A percentile compares a stretch with the other conserved stretches of the same genome.
These are phyloP conservation scores for Drosophila vallismaia DNA, from an alignment of 2,888 invertebrate genomes.

Conservation along the genomic window DNA sequence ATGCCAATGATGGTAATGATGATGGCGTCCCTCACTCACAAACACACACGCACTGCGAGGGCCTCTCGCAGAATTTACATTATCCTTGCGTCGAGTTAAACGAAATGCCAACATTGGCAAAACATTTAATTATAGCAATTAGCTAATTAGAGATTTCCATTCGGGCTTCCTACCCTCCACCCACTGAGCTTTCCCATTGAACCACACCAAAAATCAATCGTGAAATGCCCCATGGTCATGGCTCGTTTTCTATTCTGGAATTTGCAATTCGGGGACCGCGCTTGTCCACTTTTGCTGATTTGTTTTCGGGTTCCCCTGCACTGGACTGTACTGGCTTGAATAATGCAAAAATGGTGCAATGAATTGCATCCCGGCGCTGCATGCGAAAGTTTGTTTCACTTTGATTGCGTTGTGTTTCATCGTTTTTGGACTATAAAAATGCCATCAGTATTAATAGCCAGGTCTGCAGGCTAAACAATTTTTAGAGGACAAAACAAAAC, in stretches of 20 bases:
- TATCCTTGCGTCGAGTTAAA: conserved; percentile 69
- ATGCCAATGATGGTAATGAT: conserved; percentile 59
- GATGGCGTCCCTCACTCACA: conserved; percentile 21
- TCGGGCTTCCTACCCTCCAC: conserved; percentile 10
- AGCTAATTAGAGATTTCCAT: conserved; percentile 78
- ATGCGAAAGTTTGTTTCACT: conserved; percentile 2
- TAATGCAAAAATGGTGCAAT: conserved; percentile 28
- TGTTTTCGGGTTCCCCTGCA: conserved; percentile 13
- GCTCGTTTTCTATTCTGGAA: conserved; percentile 46
- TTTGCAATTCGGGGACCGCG: conserved; percentile 31
- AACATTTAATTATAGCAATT: conserved; percentile 80
- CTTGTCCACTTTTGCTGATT: conserved; percentile 34
- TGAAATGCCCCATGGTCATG: conserved; percentile 35
- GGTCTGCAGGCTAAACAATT: conserved; percentile 53
- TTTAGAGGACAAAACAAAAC: conserved; percentile 47
- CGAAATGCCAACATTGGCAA: conserved; percentile 74
- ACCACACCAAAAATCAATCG: conserved; percentile 63
- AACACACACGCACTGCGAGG: neutral
- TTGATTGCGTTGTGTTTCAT: conserved; percentile 8
- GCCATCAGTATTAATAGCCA: conserved; percentile 73
- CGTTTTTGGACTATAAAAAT: conserved; percentile 59
- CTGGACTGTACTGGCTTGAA: conserved; percentile 8
- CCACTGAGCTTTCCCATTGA: neutral
- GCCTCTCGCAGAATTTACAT: conserved; percentile 67
- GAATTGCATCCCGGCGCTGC: conserved; percentile 25